Conservation (phyloP, 2,797 vertebrate genomes). For the Danionella dracula region DNA sequence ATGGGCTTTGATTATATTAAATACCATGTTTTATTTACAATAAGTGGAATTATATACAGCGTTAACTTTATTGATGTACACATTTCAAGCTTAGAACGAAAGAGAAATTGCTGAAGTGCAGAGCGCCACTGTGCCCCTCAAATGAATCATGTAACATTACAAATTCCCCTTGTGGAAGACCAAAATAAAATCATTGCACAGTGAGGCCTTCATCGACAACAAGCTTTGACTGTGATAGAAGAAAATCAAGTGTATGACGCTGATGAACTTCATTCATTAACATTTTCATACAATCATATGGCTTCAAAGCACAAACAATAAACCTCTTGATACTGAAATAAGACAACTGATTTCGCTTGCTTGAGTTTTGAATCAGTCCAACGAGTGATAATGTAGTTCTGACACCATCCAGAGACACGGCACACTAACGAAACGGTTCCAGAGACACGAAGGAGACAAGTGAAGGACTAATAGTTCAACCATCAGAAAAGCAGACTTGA, state of each 20-base stretch:
- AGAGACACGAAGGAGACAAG: constrained; percentile 23
- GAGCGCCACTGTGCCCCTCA: constrained; percentile 46
- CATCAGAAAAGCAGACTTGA: constrained; percentile 8
- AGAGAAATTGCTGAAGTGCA: constrained; percentile 52
- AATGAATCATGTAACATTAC: constrained; percentile 40
- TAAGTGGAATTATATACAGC: constrained; percentile 42
- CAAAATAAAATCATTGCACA: constrained; percentile 53
- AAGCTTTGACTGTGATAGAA: constrained; percentile 12
- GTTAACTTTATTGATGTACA: constrained; percentile 28
- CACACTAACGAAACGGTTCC: constrained; percentile 23
- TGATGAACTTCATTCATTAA: constrained; percentile 42
- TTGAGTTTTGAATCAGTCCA: background rate
- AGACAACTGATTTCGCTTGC: constrained; percentile 17
- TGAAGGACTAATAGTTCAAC: background rate
- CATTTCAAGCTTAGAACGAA: constrained; percentile 44
- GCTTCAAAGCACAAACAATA: constrained; percentile 42
- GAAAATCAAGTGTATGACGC: constrained; percentile 41
- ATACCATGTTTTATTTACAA: constrained; percentile 48
- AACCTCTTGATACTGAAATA: constrained; percentile 25
- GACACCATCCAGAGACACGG: constrained; percentile 16
- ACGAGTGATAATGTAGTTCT: constrained; percentile 20
- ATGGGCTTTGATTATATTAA: constrained; percentile 41
- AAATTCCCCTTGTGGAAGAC: constrained; percentile 55
- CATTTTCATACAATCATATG: constrained; percentile 38
- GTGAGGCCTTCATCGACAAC: too few species aligned